These are phyloP conservation scores for Theropithecus gelada DNA, from an alignment of 2,113 vertebrate genomes.

Conservation along the genomic window DNA sequence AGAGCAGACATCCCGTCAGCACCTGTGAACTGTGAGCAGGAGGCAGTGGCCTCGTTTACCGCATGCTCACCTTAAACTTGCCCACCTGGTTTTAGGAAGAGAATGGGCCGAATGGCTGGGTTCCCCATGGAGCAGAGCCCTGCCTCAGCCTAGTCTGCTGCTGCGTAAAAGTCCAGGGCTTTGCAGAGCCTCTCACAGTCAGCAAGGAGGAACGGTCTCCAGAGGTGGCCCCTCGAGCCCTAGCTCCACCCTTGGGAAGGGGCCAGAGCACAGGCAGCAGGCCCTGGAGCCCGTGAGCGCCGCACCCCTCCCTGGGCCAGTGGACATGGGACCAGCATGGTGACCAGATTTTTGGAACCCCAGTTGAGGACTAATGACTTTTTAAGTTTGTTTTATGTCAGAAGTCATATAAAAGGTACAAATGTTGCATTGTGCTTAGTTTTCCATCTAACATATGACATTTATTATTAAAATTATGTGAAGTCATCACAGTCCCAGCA, in stretches of 20 bases:
- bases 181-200: neutral
- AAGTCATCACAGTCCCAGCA: neutral
- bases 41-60: neutral
- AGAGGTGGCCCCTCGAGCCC: neutral
- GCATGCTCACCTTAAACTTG: neutral
- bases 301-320: neutral
- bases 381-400: neutral
- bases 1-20: neutral
- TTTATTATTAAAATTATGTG: neutral
- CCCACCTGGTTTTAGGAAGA: neutral
- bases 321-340: neutral
- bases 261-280: neutral
- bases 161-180: neutral
- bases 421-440: neutral
- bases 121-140: neutral
- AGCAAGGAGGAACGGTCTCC: neutral
- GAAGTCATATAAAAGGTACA: neutral
- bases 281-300: too few species aligned
- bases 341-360: neutral
- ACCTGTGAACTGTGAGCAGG: neutral
- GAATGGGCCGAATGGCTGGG: neutral
- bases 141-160: fast-evolving
- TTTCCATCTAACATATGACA: neutral
- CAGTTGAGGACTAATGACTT: neutral
- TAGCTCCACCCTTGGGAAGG: neutral